Evolutionary conservation across 2,113 vertebrate genomes (phyloP).

Genomic region (Marcusenius ussheri): DNA sequence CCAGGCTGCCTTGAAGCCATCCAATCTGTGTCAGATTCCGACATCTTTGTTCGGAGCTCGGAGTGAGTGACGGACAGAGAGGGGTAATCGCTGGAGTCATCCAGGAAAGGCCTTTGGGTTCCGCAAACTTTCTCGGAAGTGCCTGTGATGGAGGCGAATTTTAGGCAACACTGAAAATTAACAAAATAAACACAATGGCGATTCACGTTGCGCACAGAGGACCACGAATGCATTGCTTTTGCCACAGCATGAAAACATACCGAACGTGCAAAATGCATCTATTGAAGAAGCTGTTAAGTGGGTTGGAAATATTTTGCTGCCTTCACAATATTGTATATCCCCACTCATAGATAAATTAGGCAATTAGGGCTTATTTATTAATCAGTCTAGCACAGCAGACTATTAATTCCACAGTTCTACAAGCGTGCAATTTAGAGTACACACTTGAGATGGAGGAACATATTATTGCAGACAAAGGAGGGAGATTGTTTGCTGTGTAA

Average conservation of each 20-base stretch:
- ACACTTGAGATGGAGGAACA: constrained; percentile 5
- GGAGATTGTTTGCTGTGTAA: background rate
- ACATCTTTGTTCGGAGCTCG: background rate
- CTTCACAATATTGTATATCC: background rate
- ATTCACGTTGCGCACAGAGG: background rate
- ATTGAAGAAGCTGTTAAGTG: background rate
- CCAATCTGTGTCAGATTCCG: background rate
- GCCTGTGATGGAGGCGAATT: background rate
- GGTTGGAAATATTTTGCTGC: background rate
- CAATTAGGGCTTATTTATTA: background rate
- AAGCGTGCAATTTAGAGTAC: background rate
- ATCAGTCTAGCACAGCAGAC: background rate
- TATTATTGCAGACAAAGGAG: background rate
- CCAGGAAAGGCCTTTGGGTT: background rate
- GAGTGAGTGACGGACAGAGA: constrained; percentile 10
- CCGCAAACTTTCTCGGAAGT: background rate
- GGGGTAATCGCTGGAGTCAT: background rate
- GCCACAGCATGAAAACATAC: background rate
- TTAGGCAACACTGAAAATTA: background rate
- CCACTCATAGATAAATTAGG: constrained; percentile 1
- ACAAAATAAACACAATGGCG: background rate
- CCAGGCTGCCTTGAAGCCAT: background rate
- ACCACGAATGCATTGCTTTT: background rate
- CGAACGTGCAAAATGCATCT: background rate
- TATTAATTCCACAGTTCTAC: constrained; percentile 4